A percentile compares a stretch with the other conserved stretches of the same genome.
Conservation (phyloP, 2,113 vertebrate genomes). For the Corythoichthys haematopterus region DNA sequence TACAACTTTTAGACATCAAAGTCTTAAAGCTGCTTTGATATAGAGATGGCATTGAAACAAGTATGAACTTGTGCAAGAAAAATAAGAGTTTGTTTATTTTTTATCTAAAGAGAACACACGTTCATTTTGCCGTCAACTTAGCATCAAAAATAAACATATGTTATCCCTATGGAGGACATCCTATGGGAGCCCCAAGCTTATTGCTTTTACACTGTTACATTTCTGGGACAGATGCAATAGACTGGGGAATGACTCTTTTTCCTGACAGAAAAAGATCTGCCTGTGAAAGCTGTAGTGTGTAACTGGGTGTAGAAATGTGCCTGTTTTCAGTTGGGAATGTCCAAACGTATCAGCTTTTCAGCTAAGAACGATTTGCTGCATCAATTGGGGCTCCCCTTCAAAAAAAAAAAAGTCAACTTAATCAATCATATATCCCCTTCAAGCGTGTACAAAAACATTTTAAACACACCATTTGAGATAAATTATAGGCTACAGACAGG, state of each 20-base stretch:
- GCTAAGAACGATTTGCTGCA: slow-evolving; percentile 20
- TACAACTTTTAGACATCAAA: slow-evolving; percentile 44
- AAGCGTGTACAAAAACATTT: not conserved
- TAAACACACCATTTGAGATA: no score
- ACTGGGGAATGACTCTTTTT: slow-evolving; percentile 43
- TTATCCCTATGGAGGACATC: slow-evolving; percentile 58
- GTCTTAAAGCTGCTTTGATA: slow-evolving; percentile 38
- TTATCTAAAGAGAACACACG: slow-evolving; percentile 36
- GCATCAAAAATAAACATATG: slow-evolving; percentile 63
- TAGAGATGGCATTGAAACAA: slow-evolving; percentile 10
- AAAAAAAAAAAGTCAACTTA: slow-evolving; percentile 17
- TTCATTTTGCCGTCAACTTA: slow-evolving; percentile 37
- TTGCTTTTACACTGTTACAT: slow-evolving; percentile 55
- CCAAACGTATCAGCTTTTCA: slow-evolving; percentile 20
- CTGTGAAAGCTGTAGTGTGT: slow-evolving; percentile 23
- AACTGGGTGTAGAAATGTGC: slow-evolving; percentile 41
- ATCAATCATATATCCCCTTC: not conserved
- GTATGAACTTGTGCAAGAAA: slow-evolving; percentile 16
- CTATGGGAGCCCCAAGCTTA: slow-evolving; percentile 55
- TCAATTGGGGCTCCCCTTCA: slow-evolving; percentile 22
- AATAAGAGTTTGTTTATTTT: slow-evolving; percentile 11
- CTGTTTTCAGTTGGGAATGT: slow-evolving; percentile 22
- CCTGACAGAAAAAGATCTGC: slow-evolving; percentile 34
- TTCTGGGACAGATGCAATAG: slow-evolving; percentile 47
- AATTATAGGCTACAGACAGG: not conserved